Conservation (phyloP, 2,797 vertebrate genomes). For the Centropyge bicolor region DNA sequence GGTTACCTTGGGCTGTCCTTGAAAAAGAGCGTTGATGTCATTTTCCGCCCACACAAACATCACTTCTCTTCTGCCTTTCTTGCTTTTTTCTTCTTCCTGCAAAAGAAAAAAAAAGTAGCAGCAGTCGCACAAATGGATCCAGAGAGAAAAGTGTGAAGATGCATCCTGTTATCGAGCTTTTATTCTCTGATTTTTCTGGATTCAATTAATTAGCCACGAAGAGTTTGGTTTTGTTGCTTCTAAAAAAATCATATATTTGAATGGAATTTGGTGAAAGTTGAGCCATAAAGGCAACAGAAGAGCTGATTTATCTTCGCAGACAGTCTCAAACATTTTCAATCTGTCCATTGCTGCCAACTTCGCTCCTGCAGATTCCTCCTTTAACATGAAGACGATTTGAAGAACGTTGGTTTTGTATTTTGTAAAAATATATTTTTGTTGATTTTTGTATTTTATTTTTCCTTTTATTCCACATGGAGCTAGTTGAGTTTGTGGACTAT, state of each 20-base stretch:
- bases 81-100: constrained; percentile 10
- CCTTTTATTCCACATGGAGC: too few relatives aligned
- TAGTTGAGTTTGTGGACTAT: too few relatives aligned
- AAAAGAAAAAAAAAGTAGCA: neutral
- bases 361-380: too few relatives aligned
- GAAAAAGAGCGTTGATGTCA: constrained; percentile 49
- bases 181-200: neutral
- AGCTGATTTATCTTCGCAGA: neutral
- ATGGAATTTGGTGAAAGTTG: neutral
- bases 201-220: neutral
- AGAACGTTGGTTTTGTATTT: too few relatives aligned
- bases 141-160: neutral
- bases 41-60: constrained; percentile 48
- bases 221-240: neutral
- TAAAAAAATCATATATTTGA: too few relatives aligned
- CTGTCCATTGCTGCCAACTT: neutral
- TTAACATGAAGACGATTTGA: too few relatives aligned
- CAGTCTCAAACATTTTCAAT: neutral
- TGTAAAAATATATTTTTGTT: too few relatives aligned
- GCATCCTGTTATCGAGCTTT: neutral
- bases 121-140: neutral
- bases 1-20: constrained; percentile 67
- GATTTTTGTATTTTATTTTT: too few relatives aligned
- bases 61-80: constrained; percentile 6
- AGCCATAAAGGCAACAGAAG: neutral